phyloP scores from a whole-genome alignment of 2,113 vertebrate species.

The Taxidea taxus region DNA sequence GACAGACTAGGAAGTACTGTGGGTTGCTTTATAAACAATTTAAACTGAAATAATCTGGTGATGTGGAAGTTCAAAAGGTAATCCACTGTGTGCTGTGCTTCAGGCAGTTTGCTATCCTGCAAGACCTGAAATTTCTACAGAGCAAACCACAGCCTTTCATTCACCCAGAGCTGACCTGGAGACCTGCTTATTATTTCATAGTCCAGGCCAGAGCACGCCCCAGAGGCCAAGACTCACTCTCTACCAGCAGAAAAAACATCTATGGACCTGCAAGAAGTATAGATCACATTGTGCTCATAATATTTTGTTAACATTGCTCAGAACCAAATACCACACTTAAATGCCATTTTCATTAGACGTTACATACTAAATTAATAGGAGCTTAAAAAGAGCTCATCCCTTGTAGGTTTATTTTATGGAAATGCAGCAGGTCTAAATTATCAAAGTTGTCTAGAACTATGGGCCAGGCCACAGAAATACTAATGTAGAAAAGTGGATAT shows the following conservation, averaged over 20 bases:
- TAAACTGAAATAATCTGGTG: slow-evolving; percentile 15
- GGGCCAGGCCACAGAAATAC: neutral
- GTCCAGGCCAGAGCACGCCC: neutral
- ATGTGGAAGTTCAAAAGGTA: slow-evolving; percentile 53
- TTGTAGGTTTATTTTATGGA: neutral
- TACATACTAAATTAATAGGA: neutral
- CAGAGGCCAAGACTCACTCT: neutral
- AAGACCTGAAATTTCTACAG: slow-evolving; percentile 17
- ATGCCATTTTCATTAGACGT: neutral
- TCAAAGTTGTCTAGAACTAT: neutral
- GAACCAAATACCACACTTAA: neutral
- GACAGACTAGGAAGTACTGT: slow-evolving; percentile 3
- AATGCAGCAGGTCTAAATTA: neutral
- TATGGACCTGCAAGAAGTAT: accelerated
- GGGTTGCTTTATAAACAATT: slow-evolving; percentile 52
- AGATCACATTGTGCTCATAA: neutral
- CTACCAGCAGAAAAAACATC: neutral
- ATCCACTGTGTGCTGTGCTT: neutral
- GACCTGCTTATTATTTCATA: neutral
- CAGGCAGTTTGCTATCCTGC: neutral
- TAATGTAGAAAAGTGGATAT: neutral
- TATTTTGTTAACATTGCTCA: neutral
- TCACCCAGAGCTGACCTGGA: neutral
- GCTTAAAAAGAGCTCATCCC: neutral
- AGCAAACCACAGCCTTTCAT: neutral